phyloP scores from a whole-genome alignment of 2,113 vertebrate genomes.

The Anseranas semipalmata region DNA sequence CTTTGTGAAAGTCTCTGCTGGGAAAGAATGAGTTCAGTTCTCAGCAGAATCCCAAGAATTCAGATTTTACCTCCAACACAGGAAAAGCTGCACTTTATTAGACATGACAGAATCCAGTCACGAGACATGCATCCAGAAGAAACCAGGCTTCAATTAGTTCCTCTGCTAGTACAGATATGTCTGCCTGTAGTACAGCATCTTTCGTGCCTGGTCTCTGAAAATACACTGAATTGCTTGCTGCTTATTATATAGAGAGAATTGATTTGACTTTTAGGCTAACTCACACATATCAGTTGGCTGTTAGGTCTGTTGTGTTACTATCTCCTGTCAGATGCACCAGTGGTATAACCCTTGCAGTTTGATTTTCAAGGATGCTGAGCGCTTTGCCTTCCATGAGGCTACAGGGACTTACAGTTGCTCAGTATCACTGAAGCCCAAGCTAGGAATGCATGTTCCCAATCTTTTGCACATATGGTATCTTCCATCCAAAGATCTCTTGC shows the following conservation, averaged over 20 bases:
- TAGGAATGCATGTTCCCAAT: neutral
- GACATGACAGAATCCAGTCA: neutral
- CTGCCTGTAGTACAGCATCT: neutral
- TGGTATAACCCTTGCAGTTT: neutral
- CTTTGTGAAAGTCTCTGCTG: neutral
- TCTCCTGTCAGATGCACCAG: neutral
- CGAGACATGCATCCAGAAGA: neutral
- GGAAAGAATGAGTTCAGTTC: neutral
- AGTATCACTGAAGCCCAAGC: neutral
- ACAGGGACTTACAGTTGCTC: neutral
- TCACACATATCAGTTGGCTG: neutral
- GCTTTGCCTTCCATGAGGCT: neutral
- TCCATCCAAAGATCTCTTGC: neutral
- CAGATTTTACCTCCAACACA: neutral
- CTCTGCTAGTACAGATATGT: neutral
- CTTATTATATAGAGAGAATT: neutral
- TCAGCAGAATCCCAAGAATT: neutral
- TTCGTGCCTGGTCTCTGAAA: neutral
- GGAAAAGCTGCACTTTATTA: neutral
- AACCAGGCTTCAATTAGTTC: neutral
- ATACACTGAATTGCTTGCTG: neutral
- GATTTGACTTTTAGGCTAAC: neutral
- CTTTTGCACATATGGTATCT: fast-evolving
- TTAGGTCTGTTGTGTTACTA: neutral
- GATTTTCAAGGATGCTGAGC: neutral